Conservation (phyloP, 1,140 invertebrate species). For the Frieseomelitta varia region DNA sequence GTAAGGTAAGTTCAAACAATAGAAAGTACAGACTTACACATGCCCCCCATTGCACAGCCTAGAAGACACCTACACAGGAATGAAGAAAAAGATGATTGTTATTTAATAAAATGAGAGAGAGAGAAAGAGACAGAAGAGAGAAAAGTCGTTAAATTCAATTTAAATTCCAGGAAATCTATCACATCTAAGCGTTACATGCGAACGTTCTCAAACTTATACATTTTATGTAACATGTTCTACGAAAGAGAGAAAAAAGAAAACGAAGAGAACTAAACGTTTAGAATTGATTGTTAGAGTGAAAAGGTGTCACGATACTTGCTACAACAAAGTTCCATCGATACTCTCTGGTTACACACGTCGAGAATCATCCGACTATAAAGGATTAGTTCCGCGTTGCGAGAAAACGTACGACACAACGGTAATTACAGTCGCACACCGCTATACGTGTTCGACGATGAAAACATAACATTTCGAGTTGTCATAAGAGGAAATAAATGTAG, state of each 20-base stretch:
- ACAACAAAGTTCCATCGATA: constrained; percentile 9
- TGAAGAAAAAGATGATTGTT: constrained; percentile 5
- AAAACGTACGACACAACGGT: not conserved
- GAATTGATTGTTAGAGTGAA: not conserved
- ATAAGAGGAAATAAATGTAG: constrained; percentile 14
- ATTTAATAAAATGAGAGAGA: not conserved
- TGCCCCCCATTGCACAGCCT: constrained; percentile 78
- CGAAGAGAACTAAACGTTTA: not conserved
- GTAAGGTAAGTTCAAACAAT: not conserved
- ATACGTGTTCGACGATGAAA: not conserved
- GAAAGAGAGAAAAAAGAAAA: not conserved
- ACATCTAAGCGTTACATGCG: constrained; percentile 7
- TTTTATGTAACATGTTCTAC: not conserved
- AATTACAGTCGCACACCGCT: not conserved
- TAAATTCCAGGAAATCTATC: not conserved
- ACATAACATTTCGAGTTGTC: not conserved
- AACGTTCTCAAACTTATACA: not conserved
- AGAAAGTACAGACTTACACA: constrained; percentile 72
- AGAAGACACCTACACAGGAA: constrained; percentile 75
- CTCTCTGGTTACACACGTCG: not conserved
- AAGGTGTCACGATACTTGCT: constrained; percentile 12
- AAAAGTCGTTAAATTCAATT: not conserved
- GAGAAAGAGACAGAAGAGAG: too few relatives aligned
- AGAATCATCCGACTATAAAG: constrained; percentile 1
- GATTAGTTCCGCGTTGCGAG: constrained; percentile 18